Base-by-base conservation (phyloP, 1,140 invertebrate species). In the Halictus rubicundus region DNA sequence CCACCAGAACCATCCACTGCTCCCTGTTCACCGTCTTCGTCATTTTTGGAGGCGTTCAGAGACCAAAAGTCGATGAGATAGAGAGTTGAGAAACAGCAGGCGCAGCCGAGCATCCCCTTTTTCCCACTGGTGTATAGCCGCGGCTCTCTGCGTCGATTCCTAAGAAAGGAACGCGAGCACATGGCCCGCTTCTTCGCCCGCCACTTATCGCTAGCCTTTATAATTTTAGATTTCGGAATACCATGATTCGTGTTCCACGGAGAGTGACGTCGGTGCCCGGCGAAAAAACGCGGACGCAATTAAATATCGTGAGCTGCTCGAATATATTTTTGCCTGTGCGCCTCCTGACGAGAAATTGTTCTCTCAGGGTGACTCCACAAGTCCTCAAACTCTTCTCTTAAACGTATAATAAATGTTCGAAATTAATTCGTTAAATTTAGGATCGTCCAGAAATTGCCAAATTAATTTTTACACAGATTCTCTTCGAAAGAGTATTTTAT, bases 171-270 rank as follows among this genome's bases (percentile, higher is more conserved):
- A 81, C 75, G 76, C 73, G 42, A 46, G 86, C 92, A 93, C 91
- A 93, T 93, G 92, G 92, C 92, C 90, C 82, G 73, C 85, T 74
- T 80, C 75, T 74, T 80, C 75, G 86, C 78, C 42, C 52, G 70
- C 84, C 71, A 88, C 90, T 92, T 92, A 90, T 90, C 88, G 82
- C 81, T 69, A 71, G 82, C 71, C 54, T 87, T 84, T 84, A 89
- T 90, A 92, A 92, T 92, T 92, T 92, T 93, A 92, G 91, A 91
- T 92, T 92, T 91, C 89, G 84, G 83, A 91, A 91, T 90, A 89
- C 76, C 76, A 81, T 76, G 87, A 85, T 88, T 85, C 82, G 82
- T 87, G 83, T 73, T 83, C 60, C 79, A 16, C 64, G 64, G 21
- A 25, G n/a, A 16, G 10, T 46, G 64, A 46, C 64, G 64, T 66